These are phyloP conservation scores for Labeo calbasu DNA, from an alignment of 2,797 vertebrate species.

Conservation along the genomic window DNA sequence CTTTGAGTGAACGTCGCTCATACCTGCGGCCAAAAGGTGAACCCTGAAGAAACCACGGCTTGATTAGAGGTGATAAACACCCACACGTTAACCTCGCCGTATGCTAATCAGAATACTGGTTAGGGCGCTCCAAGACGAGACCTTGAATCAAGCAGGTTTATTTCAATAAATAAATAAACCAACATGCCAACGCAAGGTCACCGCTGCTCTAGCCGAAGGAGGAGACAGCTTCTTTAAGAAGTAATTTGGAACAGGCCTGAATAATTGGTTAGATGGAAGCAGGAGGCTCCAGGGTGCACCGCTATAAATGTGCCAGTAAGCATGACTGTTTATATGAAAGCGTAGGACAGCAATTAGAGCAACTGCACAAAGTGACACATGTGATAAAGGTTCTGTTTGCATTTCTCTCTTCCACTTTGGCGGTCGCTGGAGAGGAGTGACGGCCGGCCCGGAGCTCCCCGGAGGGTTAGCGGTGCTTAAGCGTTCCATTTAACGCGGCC, in stretches of 20 bases:
- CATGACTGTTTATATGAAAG: constrained; percentile 33
- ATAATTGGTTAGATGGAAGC: constrained; percentile 31
- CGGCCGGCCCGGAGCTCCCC: constrained; percentile 24
- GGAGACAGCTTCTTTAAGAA: constrained; percentile 36
- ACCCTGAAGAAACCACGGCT: constrained; percentile 1
- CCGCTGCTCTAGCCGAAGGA: constrained; percentile 23
- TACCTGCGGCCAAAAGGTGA: constrained; percentile 38
- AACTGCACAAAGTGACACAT: constrained; percentile 39
- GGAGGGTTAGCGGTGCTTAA: constrained; percentile 56
- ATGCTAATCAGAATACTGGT: constrained; percentile 70
- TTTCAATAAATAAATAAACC: constrained; percentile 79
- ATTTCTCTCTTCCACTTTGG: constrained; percentile 38
- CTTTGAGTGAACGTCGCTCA: constrained; percentile 20
- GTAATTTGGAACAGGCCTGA: constrained; percentile 43
- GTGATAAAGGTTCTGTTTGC: constrained; percentile 48
- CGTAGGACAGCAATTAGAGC: constrained; percentile 35
- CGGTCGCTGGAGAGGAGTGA: constrained; percentile 42
- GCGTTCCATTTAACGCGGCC: constrained; percentile 61
- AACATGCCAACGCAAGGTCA: constrained; percentile 67
- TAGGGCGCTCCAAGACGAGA: constrained; percentile 62
- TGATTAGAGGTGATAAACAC: constrained; percentile 57
- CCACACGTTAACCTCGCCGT: constrained; percentile 61
- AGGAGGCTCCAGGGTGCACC: constrained; percentile 25
- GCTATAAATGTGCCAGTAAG: constrained; percentile 31
- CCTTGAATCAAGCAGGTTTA: constrained; percentile 73